Evolutionary conservation across 2,888 invertebrate species (phyloP), one percentile per base, ranked within the genome.

Genomic region (Notodonta ziczac): DNA sequence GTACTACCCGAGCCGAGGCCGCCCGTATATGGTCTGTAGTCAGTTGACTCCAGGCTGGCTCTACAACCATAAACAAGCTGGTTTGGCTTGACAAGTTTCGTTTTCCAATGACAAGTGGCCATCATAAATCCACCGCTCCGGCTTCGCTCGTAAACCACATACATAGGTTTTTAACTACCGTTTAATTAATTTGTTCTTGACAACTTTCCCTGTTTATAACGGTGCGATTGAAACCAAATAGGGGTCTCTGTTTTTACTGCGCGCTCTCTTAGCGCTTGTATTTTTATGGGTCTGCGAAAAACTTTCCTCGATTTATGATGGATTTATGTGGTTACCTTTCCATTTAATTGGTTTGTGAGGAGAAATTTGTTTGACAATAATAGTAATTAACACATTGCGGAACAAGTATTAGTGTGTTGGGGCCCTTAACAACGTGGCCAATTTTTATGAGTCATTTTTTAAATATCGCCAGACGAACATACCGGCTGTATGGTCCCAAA

Each of bases 181-280:
- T 74, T 74, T 78, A 81, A 84, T 85, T 81, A 84, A 84, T 83
- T 81, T 79, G 80, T 78, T 62, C 69, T 59, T 61, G 71, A 70
- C 72, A 72, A 76, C 81, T 78, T 78, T 74, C 67, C 72, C 60
- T 13, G 5, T 50, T 50, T 50, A 52, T 52, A 12, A 52, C 52
- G 13, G 3, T 10, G 13, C 13, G 13, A 52, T 32, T 35, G 16
- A 32, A 52, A 52, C 52, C 10, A 51, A 14, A n/a, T 48, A 51
- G 46, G 10, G n/a, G 42, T 5, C 48, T 48, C n/a, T 6, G 14
- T 14, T n/a, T n/a, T n/a, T n/a, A n/a, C 10, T n/a, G 48, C 48
- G 48, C 48, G 42, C 5, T 48, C 14, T 48, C n/a, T 48, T n/a
- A n/a, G 14, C 14, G 48, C 6, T 14, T 4, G 2, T 48, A 48